Base-by-base conservation (phyloP, 2,797 vertebrate species). In the Crenichthys baileyi region DNA sequence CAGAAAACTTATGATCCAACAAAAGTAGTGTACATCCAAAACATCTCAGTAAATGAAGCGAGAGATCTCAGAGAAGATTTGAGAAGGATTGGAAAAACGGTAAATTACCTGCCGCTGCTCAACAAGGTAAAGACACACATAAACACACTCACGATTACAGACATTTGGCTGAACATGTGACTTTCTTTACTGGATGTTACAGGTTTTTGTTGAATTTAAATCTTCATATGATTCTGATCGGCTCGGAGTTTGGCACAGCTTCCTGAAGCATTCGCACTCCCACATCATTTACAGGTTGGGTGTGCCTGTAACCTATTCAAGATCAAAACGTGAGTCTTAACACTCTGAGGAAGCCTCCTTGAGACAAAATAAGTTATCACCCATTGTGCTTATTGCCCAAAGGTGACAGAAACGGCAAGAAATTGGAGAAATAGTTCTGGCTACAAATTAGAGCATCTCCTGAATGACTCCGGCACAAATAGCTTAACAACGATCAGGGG, bases 151-250 rank as follows among this genome's bases (percentile, higher is more conserved):
- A 20, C 0, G 5, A 11, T 46, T 7, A 29, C 1, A 29, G 7
- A 4, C 5, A 11, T 70, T 16, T 7, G 12, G 15, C 2, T 46
- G 12, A 26, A 70, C 48, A 70, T 16, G 6, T 29, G 60, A 26
- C 46, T 4, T 7, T 56, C 5, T 41, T 5, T 68, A 22, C 3
- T 77, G 11, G 44, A 58, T 79, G 9, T 55, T 78, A 0, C 78
- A 94, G 93, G 77, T 89, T 0, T 92, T 88, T 63, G 22, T 94
- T 6, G 88, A 92, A n/a, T 93, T 93, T 61, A 1, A 80, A 22
- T 29, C 72, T 0, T 0, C 0, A 7, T 0, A 0, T 0, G 83
- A 89, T 11, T 86, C 84, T 0, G 92, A 94, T 77, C 78, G 79
- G 0, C 15, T 94, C 0, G 92, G 90, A 16, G 79, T 90, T 31